phyloP scores from a whole-genome alignment of 2,113 vertebrate genomes.

The Talpa occidentalis region DNA sequence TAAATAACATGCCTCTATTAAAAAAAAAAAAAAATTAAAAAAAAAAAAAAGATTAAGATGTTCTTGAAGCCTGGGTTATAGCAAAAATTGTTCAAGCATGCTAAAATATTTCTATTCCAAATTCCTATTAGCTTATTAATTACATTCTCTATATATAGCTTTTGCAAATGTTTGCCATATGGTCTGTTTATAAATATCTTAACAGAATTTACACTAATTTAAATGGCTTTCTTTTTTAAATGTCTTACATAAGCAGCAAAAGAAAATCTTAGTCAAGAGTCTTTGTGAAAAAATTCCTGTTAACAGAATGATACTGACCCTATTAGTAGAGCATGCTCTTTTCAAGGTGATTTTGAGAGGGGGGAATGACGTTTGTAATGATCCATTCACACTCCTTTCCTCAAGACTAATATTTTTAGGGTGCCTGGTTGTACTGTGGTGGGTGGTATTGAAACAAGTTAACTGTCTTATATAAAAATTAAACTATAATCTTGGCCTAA shows the following conservation, averaged over 20 bases:
- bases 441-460: not conserved
- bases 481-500: conserved; percentile 44
- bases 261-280: conserved; percentile 7
- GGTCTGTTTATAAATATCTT: conserved; percentile 47
- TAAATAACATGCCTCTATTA: no score
- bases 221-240: conserved; percentile 37
- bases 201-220: conserved; percentile 49
- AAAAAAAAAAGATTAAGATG: conserved; percentile 28
- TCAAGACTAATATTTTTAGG: not conserved
- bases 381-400: not conserved
- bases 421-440: not conserved
- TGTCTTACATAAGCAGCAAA: conserved; percentile 6
- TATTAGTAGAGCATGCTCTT: not conserved
- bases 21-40: no score
- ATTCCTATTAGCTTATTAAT: conserved; percentile 48
- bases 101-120: conserved; percentile 4
- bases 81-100: not conserved
- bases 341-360: not conserved
- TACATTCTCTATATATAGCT: not conserved
- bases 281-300: not conserved
- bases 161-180: conserved; percentile 15
- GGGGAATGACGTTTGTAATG: not conserved
- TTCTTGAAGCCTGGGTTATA: conserved; percentile 1
- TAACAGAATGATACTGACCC: not conserved
- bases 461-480: conserved; percentile 21